phyloP scores from a whole-genome alignment of 30 jellyfish, hydroid and myxozoan species.

The Hydractinia echinata region DNA sequence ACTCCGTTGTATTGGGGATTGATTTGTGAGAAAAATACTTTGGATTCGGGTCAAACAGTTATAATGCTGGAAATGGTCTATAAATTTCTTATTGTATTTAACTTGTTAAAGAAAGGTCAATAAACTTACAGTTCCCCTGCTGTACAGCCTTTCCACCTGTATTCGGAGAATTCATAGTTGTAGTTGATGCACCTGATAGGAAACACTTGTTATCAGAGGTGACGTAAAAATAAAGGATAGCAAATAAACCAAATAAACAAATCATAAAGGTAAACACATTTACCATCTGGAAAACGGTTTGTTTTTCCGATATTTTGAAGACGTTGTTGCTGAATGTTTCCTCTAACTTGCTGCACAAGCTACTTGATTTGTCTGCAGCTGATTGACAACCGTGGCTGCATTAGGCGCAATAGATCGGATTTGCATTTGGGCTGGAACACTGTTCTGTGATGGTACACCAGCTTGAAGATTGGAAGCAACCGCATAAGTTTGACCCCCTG shows the following conservation, averaged over 20 bases:
- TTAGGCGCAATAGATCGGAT: conserved; percentile 43
- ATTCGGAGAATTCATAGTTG: background rate
- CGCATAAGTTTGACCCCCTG: conserved; percentile 43
- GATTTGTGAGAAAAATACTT: no score
- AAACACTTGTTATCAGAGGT: background rate
- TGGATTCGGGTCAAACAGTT: no score
- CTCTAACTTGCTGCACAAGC: conserved; percentile 30
- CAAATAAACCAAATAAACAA: background rate
- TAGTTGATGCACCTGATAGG: conserved; percentile 3
- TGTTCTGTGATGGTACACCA: conserved; percentile 27
- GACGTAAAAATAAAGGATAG: background rate
- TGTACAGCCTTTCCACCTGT: conserved; percentile 7
- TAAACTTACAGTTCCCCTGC: conserved; percentile 17
- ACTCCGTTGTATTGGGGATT: no score
- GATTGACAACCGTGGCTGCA: conserved; percentile 39
- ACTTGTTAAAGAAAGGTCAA: no score
- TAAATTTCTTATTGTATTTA: no score
- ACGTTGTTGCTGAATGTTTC: conserved; percentile 22
- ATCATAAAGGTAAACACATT: background rate
- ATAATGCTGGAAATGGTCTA: no score
- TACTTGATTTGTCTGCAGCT: conserved; percentile 17
- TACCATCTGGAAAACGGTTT: background rate
- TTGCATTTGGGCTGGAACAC: conserved; percentile 19
- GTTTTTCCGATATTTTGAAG: conserved; percentile 2
- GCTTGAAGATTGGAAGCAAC: conserved; percentile 28